A percentile compares a stretch with the other conserved stretches of the same genome.
These are phyloP conservation scores for Anolis sagrei DNA, from an alignment of 2,113 vertebrate genomes.

Conservation along the genomic window DNA sequence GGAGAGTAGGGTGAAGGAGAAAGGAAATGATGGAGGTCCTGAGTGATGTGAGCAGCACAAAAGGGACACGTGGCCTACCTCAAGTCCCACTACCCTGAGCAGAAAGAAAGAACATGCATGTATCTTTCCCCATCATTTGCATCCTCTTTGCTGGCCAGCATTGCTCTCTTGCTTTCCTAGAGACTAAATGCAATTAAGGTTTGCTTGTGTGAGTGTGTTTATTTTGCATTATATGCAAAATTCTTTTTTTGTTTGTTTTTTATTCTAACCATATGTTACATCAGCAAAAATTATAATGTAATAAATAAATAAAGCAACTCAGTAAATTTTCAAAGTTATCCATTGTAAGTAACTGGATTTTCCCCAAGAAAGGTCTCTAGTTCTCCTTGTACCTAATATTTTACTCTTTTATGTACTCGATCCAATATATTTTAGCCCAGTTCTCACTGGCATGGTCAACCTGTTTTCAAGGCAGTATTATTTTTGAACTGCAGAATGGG, in stretches of 20 bases:
- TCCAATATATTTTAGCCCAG: constrained; percentile 44
- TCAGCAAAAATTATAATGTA: constrained; percentile 70
- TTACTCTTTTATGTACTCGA: constrained; percentile 51
- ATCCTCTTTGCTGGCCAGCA: constrained; percentile 73
- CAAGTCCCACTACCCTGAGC: background rate
- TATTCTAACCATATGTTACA: constrained; percentile 61
- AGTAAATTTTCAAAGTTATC: constrained; percentile 57
- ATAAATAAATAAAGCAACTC: constrained; percentile 55
- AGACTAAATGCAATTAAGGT: constrained; percentile 62
- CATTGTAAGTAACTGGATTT: constrained; percentile 53
- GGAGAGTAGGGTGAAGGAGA: too few relatives aligned
- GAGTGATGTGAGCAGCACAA: too few relatives aligned
- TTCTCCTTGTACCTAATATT: background rate
- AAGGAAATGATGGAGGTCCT: too few relatives aligned
- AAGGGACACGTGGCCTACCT: background rate
- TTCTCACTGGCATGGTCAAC: too few relatives aligned
- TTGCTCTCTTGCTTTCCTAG: constrained; percentile 61
- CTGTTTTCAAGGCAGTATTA: too few relatives aligned
- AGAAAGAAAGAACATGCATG: background rate
- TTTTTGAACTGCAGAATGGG: background rate
- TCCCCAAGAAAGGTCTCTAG: constrained; percentile 40
- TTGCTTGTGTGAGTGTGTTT: constrained; percentile 49
- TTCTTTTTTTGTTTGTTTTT: constrained; percentile 10
- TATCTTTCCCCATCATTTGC: background rate
- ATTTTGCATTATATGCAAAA: constrained; percentile 19